Evolutionary conservation across 2,113 vertebrate genomes (phyloP), one percentile per base, ranked within the genome.

Genomic region (Maccullochella peelii): DNA sequence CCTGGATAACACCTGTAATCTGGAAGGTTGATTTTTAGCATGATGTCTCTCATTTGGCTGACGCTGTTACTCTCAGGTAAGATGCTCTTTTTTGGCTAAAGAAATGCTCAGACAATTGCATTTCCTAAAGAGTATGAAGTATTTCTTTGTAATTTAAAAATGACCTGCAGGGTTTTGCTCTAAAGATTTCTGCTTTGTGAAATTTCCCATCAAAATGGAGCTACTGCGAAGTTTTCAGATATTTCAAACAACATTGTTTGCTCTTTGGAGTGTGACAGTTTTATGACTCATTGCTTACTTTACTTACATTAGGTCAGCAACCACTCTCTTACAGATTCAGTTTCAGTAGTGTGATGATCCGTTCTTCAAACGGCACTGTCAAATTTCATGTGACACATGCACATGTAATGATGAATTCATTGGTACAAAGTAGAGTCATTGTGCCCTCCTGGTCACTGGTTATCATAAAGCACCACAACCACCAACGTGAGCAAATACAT

Each of bases 61-160:
- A 86, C 79, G 14, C 58, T 94, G 33, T 30, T 95, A 27, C 55
- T 94, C 36, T 91, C 94, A 93, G 95, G 95, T 96, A 94, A 94
- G 94, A 81, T 12, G 36, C 27, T 84, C 40, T 63, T 38, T 38
- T 36, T 44, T 73, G 11, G 11, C 0, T 49, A 38, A 42, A 44
- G 8, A 70, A 57, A 73, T 12, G 12, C 38, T 0, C 8, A 50
- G 15, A 73, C 3, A 23, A 6, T 27, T 54, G 36, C 4, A 65
- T 66, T 50, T 73, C 4, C 1, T 36, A 5, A 38, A 40, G 6
- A 62, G 8, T 9, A 15, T 47, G 1, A 66, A 16, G 4, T 10
- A 25, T 75, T 62, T 11, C 12, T 55, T 10, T 62, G 5, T 12
- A 2, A 44, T 2, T 25, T 33, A n/a, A n/a, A 63, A 36, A 38